Percentiles rank a stretch among this genome's conserved stretches.
phyloP scores from a whole-genome alignment of 2,888 invertebrate genomes.

The Crossocerus cetratus region DNA sequence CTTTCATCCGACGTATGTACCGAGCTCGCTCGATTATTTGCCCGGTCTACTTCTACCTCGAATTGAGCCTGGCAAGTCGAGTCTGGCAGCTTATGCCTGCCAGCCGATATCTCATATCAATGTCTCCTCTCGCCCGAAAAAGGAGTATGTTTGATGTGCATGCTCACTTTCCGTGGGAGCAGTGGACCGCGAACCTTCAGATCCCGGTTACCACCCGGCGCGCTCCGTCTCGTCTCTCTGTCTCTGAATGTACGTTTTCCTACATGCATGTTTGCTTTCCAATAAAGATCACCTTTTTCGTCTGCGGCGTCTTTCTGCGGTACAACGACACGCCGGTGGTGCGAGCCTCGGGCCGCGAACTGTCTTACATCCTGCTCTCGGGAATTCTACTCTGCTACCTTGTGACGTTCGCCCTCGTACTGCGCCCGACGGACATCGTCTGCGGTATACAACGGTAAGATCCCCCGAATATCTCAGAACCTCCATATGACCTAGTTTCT shows the following conservation, averaged over 20 bases:
- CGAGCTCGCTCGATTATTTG: background rate
- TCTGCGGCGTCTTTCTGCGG: constrained; percentile 88
- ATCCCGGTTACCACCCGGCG: no score
- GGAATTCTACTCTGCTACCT: constrained; percentile 95
- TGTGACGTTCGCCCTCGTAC: constrained; percentile 93
- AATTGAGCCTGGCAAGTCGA: background rate
- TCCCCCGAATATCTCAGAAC: background rate
- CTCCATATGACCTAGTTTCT: no score
- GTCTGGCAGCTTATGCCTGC: background rate
- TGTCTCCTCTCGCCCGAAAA: background rate
- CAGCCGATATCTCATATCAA: background rate
- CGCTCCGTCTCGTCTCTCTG: no score
- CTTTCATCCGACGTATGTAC: background rate
- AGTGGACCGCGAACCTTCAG: background rate
- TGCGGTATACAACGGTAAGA: constrained; percentile 92
- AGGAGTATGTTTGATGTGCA: background rate
- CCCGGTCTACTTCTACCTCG: background rate
- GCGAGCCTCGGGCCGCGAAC: constrained; percentile 94
- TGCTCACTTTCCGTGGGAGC: constrained; percentile 11
- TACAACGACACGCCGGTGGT: constrained; percentile 97
- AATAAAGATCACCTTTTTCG: constrained; percentile 79
- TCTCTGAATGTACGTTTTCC: background rate
- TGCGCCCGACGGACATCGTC: constrained; percentile 91
- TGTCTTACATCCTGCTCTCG: constrained; percentile 93
- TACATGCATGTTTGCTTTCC: background rate